Evolutionary conservation across 1,140 invertebrate species (phyloP).

Genomic region (Lepidurus arcticus): DNA sequence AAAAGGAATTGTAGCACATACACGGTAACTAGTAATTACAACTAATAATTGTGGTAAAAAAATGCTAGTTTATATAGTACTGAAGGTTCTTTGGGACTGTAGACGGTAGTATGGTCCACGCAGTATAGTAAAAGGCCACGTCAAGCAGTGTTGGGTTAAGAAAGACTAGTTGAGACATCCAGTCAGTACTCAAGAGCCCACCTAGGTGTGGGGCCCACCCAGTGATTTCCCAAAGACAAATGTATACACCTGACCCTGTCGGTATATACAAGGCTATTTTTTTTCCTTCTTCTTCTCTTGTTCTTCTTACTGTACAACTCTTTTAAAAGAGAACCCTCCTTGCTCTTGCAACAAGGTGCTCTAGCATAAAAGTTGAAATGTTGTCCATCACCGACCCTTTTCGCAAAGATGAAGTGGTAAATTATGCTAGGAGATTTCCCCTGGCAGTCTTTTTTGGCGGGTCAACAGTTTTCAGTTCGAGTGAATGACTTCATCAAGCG

Average conservation of each 20-base stretch:
- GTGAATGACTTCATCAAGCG: slow-evolving; percentile 5
- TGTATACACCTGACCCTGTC: slow-evolving; percentile 21
- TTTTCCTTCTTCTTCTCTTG: not conserved
- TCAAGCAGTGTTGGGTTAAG: slow-evolving; percentile 14
- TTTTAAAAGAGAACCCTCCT: not conserved
- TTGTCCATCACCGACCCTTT: slow-evolving; percentile 1
- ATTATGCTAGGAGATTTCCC: not conserved
- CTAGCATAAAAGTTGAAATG: slow-evolving; percentile 11
- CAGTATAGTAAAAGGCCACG: not conserved
- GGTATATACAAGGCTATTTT: not conserved
- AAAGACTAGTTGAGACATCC: slow-evolving; percentile 11
- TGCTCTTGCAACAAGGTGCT: not conserved
- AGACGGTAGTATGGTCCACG: not conserved
- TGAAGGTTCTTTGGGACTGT: too few relatives aligned
- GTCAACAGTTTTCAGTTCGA: not conserved
- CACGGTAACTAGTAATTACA: too few relatives aligned
- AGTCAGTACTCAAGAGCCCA: slow-evolving; percentile 9
- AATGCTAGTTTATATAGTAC: too few relatives aligned
- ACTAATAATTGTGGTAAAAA: too few relatives aligned
- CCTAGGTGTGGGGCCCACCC: slow-evolving; percentile 17
- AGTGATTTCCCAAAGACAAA: slow-evolving; percentile 14
- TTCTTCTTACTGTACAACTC: not conserved
- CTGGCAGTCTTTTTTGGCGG: not conserved
- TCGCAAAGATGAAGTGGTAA: not conserved
- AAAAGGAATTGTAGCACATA: too few relatives aligned